Percentiles rank a stretch among this genome's conserved stretches.
phyloP scores from a whole-genome alignment of 2,113 vertebrate genomes.

The Platichthys stellatus region DNA sequence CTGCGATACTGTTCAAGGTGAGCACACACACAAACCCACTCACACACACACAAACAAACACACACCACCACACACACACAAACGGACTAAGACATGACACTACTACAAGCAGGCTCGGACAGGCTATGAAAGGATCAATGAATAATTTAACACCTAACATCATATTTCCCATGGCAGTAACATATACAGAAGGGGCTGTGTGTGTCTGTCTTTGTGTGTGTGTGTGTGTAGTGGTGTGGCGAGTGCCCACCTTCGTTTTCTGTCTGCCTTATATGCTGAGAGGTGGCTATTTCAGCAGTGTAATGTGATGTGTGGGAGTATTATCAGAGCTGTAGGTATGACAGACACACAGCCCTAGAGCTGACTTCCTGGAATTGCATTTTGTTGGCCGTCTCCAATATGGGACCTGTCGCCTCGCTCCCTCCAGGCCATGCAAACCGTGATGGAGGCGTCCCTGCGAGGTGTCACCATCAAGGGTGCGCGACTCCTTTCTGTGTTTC shows the following conservation, averaged over 20 bases:
- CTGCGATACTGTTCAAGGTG: constrained; percentile 86
- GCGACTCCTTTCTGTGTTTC: constrained; percentile 50
- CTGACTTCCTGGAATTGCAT: constrained; percentile 74
- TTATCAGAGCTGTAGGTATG: constrained; percentile 75
- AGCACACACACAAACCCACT: constrained; percentile 37
- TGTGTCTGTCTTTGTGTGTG: constrained; percentile 25
- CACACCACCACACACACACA: constrained; percentile 55
- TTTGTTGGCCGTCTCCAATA: constrained; percentile 74
- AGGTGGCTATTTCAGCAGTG: constrained; percentile 55
- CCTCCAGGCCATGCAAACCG: constrained; percentile 75
- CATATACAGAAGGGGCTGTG: constrained; percentile 56
- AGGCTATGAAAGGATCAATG: constrained; percentile 69
- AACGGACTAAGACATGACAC: constrained; percentile 55
- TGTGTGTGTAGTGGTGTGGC: background rate
- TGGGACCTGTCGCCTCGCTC: constrained; percentile 83
- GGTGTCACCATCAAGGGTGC: constrained; percentile 65
- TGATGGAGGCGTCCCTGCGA: constrained; percentile 85
- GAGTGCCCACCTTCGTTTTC: constrained; percentile 33
- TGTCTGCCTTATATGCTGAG: constrained; percentile 32
- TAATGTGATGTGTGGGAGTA: constrained; percentile 72
- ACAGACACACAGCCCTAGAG: constrained; percentile 70
- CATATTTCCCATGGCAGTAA: constrained; percentile 63
- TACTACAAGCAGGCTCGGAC: constrained; percentile 52
- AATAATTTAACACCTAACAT: constrained; percentile 79
- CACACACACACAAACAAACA: constrained; percentile 52